Base-by-base conservation (phyloP, 2,888 invertebrate species). In the Epsilonema sp. region DNA sequence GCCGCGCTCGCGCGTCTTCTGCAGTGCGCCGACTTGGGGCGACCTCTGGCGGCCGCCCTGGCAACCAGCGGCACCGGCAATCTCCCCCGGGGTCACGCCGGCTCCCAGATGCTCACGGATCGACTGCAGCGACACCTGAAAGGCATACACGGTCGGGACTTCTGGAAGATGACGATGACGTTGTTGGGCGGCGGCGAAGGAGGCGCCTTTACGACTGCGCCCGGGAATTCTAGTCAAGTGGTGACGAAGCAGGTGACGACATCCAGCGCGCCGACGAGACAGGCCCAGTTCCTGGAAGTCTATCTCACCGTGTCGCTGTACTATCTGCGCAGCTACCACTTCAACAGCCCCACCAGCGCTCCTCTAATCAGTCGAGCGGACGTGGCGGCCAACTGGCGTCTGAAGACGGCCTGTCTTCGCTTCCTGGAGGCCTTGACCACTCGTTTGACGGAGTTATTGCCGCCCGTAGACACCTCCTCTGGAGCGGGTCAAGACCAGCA, bases 241-340 rank as follows among this genome's bases (percentile, higher is more conserved):
- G 8, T 31, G 31, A 8, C 67, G 70, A 5, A 68, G 39, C 8
- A 13, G 8, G n/a, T 8, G 19, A 8, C 19, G n/a, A 39, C 21
- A 8, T 5, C 8, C 8, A 39, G 5, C 39, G 21, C 5, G 8
- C 5, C 39, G 19, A 19, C 5, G 11, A 39, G 39, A 39, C 39
- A 16, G 39, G 5, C 21, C 19, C 19, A 8, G 5, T 19, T 11
- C 8, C 8, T 16, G 8, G 16, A 31, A 31, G 8, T 24, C 36
- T 24, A 31, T 37, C 45, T 53, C 22, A 47, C 54, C 54, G 56
- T 55, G 26, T 52, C 59, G 5, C 69, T 85, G 47, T 82, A 83
- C 65, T 84, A 78, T 63, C 75, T 82, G 0, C 72, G 84, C 42
- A 81, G 82, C 47, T 82, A 78, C 63, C 81, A 79, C 65, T 77